Conservation (phyloP, 2,888 invertebrate genomes). For the Bugulina stolonifera region DNA sequence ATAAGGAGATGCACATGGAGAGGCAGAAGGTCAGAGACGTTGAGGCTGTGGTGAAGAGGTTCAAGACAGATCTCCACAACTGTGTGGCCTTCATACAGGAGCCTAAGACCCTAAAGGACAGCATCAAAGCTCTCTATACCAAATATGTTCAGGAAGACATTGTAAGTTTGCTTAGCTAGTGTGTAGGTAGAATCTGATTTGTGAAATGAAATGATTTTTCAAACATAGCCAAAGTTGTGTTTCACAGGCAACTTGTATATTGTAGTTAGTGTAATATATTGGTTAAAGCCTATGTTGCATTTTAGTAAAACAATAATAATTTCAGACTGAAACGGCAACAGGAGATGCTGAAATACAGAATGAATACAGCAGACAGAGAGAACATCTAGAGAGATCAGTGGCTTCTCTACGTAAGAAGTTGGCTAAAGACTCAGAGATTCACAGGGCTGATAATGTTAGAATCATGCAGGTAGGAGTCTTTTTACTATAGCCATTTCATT, state of each 20-base stretch:
- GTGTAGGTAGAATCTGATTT: no score
- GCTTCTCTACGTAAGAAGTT: conserved; percentile 57
- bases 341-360: conserved; percentile 54
- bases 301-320: no score
- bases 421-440: conserved; percentile 54
- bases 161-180: no score
- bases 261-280: no score
- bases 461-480: conserved; percentile 63
- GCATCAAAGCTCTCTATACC: conserved; percentile 55
- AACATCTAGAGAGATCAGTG: conserved; percentile 69
- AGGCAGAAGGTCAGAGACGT: conserved; percentile 55
- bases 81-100: conserved; percentile 74
- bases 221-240: no score
- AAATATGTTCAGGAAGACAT: conserved; percentile 54
- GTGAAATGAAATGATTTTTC: no score
- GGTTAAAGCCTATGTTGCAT: no score
- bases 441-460: conserved; percentile 59
- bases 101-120: conserved; percentile 61
- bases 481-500: no score
- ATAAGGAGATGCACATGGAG: conserved; percentile 65
- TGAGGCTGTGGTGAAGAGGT: conserved; percentile 61
- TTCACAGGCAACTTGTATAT: no score
- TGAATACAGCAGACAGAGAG: conserved; percentile 65
- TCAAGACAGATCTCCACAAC: conserved; percentile 74
- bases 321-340: conserved; percentile 48